These are phyloP conservation scores for Sarcophaga carnaria DNA, from an alignment of 2,888 invertebrate species.

Conservation along the genomic window DNA sequence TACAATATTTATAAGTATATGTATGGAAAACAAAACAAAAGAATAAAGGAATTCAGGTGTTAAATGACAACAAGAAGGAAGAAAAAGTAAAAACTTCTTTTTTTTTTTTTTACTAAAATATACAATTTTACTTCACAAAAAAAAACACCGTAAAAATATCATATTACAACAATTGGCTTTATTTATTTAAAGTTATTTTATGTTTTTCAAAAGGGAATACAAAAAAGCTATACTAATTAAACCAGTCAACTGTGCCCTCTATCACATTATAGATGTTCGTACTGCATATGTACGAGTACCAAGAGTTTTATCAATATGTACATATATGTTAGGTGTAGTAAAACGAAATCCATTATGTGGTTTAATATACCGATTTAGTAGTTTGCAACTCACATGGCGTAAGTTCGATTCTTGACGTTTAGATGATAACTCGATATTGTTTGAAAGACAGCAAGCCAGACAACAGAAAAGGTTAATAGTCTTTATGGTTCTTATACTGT, in stretches of 20 bases:
- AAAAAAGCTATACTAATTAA: constrained; percentile 9
- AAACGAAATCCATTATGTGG: no score
- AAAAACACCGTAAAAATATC: constrained; percentile 49
- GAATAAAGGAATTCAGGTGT: constrained; percentile 62
- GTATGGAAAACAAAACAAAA: not conserved
- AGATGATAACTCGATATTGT: no score
- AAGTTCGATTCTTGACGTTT: no score
- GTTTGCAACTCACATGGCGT: no score
- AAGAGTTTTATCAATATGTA: no score
- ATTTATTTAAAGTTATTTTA: constrained; percentile 55
- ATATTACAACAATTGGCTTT: constrained; percentile 65
- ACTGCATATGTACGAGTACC: no score
- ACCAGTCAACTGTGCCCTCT: not conserved
- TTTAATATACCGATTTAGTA: no score
- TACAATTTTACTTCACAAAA: constrained; percentile 2
- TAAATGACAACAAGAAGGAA: constrained; percentile 54
- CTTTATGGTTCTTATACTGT: no score
- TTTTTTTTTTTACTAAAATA: not conserved
- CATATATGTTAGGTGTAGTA: no score
- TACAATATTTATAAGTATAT: constrained; percentile 21
- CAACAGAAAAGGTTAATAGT: no score
- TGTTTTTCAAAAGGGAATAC: constrained; percentile 31
- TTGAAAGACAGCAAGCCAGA: no score
- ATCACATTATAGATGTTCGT: no score
- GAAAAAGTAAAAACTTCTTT: not conserved